Evolutionary conservation across 37 sponge, comb jelly and placozoan species (phyloP).

Genomic region (Hormiphora californensis): DNA sequence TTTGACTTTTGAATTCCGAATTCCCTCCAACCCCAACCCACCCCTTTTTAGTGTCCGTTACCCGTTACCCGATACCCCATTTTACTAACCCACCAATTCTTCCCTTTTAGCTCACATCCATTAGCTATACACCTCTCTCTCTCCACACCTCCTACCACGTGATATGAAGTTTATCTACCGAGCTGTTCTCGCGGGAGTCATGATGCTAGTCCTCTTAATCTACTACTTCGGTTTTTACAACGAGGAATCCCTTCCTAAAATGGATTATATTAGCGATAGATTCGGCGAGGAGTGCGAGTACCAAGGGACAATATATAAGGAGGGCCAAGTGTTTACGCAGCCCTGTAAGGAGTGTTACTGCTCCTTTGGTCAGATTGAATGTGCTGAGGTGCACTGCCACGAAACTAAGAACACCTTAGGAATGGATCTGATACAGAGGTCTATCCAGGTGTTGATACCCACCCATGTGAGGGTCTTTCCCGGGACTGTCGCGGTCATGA

Average conservation of each 20-base stretch:
- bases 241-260: too few relatives aligned
- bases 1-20: too few relatives aligned
- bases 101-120: too few relatives aligned
- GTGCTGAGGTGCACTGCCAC: slow-evolving; percentile 19
- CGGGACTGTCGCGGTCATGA: slow-evolving; percentile 40
- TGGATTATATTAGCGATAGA: not conserved
- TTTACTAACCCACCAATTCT: too few relatives aligned
- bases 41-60: too few relatives aligned
- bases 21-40: too few relatives aligned
- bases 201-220: not conserved
- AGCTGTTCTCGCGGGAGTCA: not conserved
- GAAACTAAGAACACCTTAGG: not conserved
- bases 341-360: slow-evolving; percentile 27
- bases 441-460: slow-evolving; percentile 4
- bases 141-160: not conserved
- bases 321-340: not conserved
- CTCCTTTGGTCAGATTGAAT: slow-evolving; percentile 34
- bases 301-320: not conserved
- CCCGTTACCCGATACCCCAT: too few relatives aligned
- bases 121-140: too few relatives aligned
- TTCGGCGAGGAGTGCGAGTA: not conserved
- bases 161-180: not conserved
- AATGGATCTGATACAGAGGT: slow-evolving; percentile 23
- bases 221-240: not conserved
- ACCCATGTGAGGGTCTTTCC: not conserved